phyloP scores from a whole-genome alignment of 2,113 vertebrate genomes.

The Aspidoscelis tigris region DNA sequence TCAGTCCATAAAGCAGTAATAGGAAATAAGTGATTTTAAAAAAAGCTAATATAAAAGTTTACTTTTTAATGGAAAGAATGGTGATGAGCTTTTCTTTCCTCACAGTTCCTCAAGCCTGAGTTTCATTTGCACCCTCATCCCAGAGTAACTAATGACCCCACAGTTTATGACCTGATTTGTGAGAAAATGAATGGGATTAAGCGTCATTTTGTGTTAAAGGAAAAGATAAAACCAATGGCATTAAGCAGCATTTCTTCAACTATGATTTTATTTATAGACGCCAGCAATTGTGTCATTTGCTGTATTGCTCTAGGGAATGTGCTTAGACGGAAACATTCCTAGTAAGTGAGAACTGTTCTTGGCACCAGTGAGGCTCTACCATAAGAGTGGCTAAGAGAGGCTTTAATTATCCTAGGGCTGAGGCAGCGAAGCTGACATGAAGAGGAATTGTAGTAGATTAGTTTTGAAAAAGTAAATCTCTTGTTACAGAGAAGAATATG shows the following conservation, averaged over 20 bases:
- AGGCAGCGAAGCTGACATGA: conserved; percentile 16
- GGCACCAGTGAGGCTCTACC: conserved; percentile 52
- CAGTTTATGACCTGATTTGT: neutral
- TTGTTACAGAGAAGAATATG: neutral
- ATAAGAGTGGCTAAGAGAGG: conserved; percentile 47
- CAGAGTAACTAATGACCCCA: too few relatives aligned
- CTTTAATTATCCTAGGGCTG: conserved; percentile 56
- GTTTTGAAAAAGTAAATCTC: conserved; percentile 5
- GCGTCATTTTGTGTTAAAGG: conserved; percentile 8
- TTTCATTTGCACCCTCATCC: too few relatives aligned
- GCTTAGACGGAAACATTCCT: conserved; percentile 76
- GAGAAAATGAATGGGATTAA: too few relatives aligned
- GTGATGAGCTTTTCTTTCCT: too few relatives aligned
- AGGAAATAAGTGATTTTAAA: too few relatives aligned
- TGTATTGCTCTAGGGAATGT: conserved; percentile 64
- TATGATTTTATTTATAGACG: conserved; percentile 70
- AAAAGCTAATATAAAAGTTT: too few relatives aligned
- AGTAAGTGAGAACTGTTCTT: conserved; percentile 70
- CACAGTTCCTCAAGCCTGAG: too few relatives aligned
- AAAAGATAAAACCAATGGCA: conserved; percentile 41
- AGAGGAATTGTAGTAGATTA: neutral
- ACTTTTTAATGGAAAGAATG: too few relatives aligned
- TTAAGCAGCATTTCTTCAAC: conserved; percentile 59
- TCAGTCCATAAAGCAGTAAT: too few relatives aligned
- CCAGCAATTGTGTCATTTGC: conserved; percentile 73